A percentile compares a stretch with the other conserved stretches of the same genome.
These are phyloP conservation scores for Mactra quadrangularis DNA, from an alignment of 1,140 invertebrate genomes.

Conservation along the genomic window DNA sequence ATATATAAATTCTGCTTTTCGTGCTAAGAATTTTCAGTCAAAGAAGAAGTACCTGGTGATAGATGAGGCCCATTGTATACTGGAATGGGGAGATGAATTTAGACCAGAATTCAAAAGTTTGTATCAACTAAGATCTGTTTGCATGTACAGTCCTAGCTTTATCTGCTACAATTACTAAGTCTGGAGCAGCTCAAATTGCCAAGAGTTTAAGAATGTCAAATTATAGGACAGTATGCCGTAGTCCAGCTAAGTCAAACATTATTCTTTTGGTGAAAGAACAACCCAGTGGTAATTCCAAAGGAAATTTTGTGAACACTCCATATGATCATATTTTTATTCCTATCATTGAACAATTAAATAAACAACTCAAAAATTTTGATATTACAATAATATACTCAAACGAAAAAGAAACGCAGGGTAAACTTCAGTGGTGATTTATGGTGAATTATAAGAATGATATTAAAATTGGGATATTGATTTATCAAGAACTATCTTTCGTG, in stretches of 20 bases:
- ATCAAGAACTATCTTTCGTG: too few relatives aligned
- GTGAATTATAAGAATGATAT: too few relatives aligned
- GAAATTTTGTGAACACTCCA: constrained; percentile 22
- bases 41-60: constrained; percentile 16
- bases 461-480: too few relatives aligned
- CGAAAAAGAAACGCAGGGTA: too few relatives aligned
- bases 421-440: too few relatives aligned
- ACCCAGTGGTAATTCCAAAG: constrained; percentile 33
- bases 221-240: not conserved
- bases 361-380: not conserved
- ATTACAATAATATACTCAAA: too few relatives aligned
- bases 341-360: constrained; percentile 23
- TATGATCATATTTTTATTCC: constrained; percentile 40
- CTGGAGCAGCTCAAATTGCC: not conserved
- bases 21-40: not conserved
- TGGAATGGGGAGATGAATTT: constrained; percentile 43
- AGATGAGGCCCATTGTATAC: constrained; percentile 46
- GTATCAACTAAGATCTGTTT: constrained; percentile 12
- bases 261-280: not conserved
- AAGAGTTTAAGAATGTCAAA: constrained; percentile 7
- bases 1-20: not conserved
- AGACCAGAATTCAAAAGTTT: constrained; percentile 23
- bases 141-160: constrained; percentile 12
- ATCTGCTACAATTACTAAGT: constrained; percentile 21
- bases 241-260: constrained; percentile 34